Base-by-base conservation (phyloP, 2,888 invertebrate species). In the Trichopoda pennipes region DNA sequence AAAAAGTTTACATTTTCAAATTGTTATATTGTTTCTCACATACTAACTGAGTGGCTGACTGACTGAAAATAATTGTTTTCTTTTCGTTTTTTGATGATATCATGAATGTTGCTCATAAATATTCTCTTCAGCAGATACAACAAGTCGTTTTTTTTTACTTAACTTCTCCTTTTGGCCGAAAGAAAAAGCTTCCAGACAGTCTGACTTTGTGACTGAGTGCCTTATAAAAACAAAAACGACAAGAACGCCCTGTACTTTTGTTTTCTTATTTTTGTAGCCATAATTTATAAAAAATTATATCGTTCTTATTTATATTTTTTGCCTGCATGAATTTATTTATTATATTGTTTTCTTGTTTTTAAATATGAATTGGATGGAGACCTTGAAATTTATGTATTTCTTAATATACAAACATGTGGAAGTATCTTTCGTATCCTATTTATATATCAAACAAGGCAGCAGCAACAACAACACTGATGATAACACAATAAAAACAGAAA, bases 331-430 rank as follows among this genome's bases (percentile, higher is more conserved):
- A 72, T 81, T 81, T 74, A 58, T 74, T 81, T 58, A 21, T 17
- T 61, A 35, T 17, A n/a, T 19, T 63, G 55, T 69, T 69, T 76
- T n/a, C 58, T 14, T 56, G 17, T 56, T 61, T 53, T 69, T 63
- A 32, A 63, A 63, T 56, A 60, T 58, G 42, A 69, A 56, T 68
- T 72, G 61, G 47, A 68, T 72, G 61, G 47, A 68, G 82, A 82
- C 82, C 82, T 82, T 82, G 82, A 82, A 82, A 82, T 82, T 79
- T 82, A 79, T 82, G 79, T 82, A 61, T 63, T 56, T 77, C 63
- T 38, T 64, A 35, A 47, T 35, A 35, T 61, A 21, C 14, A 38
- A 28, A 35, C 21, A 55, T 23, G 42, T 44, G 51, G 19, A 69
- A 55, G 38, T 23, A 77, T 56, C 17, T 38, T 17, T 14, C 28